A percentile compares a stretch with the other conserved stretches of the same genome.
Evolutionary conservation across 2,797 vertebrate genomes (phyloP).

Genomic region (Coregonus suidteri): DNA sequence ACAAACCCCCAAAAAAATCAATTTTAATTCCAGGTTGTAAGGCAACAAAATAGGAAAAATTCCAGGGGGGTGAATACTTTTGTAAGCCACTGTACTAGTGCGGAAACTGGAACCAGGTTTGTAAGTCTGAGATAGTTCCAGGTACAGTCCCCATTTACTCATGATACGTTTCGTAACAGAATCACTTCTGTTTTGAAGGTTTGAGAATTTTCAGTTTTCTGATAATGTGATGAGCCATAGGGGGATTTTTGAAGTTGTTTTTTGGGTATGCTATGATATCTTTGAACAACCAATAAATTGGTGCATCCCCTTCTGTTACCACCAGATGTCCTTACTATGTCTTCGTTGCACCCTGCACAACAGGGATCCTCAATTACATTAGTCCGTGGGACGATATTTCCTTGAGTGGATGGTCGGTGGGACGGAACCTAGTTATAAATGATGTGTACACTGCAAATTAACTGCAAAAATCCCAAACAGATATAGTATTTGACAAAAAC

Average conservation of each 20-base stretch:
- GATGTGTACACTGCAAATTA: too few species aligned
- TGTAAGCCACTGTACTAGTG: too few species aligned
- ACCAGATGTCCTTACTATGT: constrained; percentile 1
- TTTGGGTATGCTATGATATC: not conserved
- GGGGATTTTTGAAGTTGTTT: not conserved
- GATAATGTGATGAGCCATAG: not conserved
- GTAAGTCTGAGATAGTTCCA: not conserved
- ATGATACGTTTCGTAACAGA: not conserved
- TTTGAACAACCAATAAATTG: not conserved
- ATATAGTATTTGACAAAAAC: too few species aligned
- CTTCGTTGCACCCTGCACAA: not conserved
- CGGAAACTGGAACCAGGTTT: not conserved
- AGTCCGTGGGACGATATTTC: too few species aligned
- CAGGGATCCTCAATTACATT: too few species aligned
- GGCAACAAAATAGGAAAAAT: too few species aligned
- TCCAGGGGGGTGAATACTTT: too few species aligned
- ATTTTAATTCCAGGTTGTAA: too few species aligned
- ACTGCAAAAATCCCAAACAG: too few species aligned
- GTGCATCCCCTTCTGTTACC: not conserved
- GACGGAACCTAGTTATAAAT: too few species aligned
- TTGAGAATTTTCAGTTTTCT: not conserved
- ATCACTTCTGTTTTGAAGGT: not conserved
- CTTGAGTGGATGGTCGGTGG: too few species aligned
- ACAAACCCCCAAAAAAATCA: too few species aligned
- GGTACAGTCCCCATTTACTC: not conserved